These are phyloP conservation scores for Odontocerum albicorne DNA, from an alignment of 2,888 invertebrate genomes.

Conservation along the genomic window DNA sequence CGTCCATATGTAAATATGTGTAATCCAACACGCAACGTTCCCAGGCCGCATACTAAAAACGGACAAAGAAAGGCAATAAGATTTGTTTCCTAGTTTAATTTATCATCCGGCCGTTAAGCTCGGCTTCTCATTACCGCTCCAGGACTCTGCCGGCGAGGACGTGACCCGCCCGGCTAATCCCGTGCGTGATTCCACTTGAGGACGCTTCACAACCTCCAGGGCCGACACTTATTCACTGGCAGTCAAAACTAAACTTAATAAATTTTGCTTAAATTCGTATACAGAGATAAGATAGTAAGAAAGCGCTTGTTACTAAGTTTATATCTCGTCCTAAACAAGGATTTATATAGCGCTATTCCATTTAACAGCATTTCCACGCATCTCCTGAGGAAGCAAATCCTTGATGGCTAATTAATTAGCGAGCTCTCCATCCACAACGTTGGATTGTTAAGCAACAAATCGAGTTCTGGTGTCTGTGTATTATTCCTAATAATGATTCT, in stretches of 20 bases:
- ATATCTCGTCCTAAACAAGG: too few relatives aligned
- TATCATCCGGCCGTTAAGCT: conserved; percentile 32
- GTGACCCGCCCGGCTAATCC: conserved; percentile 18
- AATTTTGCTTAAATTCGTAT: too few relatives aligned
- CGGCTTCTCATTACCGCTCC: conserved; percentile 25
- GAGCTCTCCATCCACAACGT: too few relatives aligned
- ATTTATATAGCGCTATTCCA: too few relatives aligned
- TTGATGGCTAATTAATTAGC: too few relatives aligned
- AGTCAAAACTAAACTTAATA: too few relatives aligned
- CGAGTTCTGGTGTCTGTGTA: neutral
- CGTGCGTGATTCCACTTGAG: conserved; percentile 13
- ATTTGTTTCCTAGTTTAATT: conserved; percentile 34
- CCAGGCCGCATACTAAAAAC: neutral
- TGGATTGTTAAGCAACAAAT: too few relatives aligned
- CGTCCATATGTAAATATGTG: neutral
- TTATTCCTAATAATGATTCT: neutral
- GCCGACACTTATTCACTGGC: too few relatives aligned
- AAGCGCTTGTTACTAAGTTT: too few relatives aligned
- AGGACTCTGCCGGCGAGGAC: conserved; percentile 17
- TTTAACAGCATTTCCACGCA: too few relatives aligned
- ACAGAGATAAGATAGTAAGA: too few relatives aligned
- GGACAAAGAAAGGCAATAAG: conserved; percentile 30
- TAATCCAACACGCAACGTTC: neutral
- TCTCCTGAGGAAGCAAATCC: too few relatives aligned
- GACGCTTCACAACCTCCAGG: conserved; percentile 1